A percentile compares a stretch with the other conserved stretches of the same genome.
These are phyloP conservation scores for Coracopsis vasa DNA, from an alignment of 2,113 vertebrate genomes.

Conservation along the genomic window DNA sequence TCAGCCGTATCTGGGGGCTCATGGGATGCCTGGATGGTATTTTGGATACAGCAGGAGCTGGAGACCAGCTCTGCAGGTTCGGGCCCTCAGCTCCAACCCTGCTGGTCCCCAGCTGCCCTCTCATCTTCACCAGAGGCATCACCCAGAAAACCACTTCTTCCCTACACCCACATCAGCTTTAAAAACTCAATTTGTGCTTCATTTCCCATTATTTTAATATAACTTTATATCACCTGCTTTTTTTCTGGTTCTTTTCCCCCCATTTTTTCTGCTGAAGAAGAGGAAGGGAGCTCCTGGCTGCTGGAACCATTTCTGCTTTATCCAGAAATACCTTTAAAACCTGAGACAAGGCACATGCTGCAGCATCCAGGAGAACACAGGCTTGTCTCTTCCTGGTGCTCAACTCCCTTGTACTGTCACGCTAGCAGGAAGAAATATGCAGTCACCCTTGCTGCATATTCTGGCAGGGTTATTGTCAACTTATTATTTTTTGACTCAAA, in stretches of 20 bases:
- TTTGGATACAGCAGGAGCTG: background rate
- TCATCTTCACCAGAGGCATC: background rate
- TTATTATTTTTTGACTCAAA: constrained; percentile 52
- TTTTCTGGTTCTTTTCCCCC: fast-evolving
- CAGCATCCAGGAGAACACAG: background rate
- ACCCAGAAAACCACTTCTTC: background rate
- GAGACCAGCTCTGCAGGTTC: background rate
- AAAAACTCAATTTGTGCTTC: background rate
- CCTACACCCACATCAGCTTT: background rate
- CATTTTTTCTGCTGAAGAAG: background rate
- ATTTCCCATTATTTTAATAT: background rate
- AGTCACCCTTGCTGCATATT: constrained; percentile 53
- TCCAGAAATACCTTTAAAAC: constrained; percentile 2
- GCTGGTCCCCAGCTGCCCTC: background rate
- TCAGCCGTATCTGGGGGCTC: background rate
- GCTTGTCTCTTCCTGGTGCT: background rate
- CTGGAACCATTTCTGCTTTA: constrained; percentile 16
- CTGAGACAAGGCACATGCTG: background rate
- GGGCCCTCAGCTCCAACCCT: background rate
- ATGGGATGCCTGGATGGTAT: background rate
- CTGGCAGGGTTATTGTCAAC: constrained; percentile 62
- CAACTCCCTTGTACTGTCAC: constrained; percentile 20
- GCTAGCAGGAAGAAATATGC: constrained; percentile 29
- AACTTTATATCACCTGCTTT: background rate
- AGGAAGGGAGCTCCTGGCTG: background rate